phyloP scores from a whole-genome alignment of 2,888 invertebrate genomes.

The Drosophila anomelani region DNA sequence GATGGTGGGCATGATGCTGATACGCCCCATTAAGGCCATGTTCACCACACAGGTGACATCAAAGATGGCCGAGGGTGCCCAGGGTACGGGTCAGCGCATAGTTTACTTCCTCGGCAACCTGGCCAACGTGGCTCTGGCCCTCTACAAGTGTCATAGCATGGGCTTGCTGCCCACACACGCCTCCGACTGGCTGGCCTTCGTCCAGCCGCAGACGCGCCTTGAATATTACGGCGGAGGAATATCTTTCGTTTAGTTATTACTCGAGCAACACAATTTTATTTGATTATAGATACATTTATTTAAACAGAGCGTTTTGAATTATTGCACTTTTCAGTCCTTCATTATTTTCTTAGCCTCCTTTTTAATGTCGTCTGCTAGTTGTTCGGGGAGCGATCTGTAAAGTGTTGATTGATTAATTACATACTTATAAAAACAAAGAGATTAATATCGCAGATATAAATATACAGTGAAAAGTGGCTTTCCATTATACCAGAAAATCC shows the following conservation, averaged over 20 bases:
- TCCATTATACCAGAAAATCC: neutral
- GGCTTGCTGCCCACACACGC: conserved; percentile 98
- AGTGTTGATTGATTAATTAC: neutral
- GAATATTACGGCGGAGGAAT: conserved; percentile 95
- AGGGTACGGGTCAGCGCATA: conserved; percentile 95
- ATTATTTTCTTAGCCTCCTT: conserved; percentile 75
- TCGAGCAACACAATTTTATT: conserved; percentile 33
- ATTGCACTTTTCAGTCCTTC: conserved; percentile 57
- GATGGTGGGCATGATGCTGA: conserved; percentile 99
- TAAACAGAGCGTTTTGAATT: conserved; percentile 15
- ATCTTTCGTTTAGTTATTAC: conserved; percentile 85
- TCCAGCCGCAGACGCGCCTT: conserved; percentile 93
- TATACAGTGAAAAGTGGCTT: neutral
- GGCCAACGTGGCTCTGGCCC: conserved; percentile 94
- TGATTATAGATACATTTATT: conserved; percentile 54
- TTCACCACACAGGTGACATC: conserved; percentile 95
- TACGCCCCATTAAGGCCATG: conserved; percentile 97
- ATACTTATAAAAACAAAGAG: neutral
- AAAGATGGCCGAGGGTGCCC: conserved; percentile 96
- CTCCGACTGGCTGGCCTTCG: conserved; percentile 99
- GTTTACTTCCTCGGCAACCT: conserved; percentile 97
- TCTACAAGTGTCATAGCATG: conserved; percentile 99
- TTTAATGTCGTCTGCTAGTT: conserved; percentile 74
- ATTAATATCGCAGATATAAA: neutral
- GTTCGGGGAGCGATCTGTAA: conserved; percentile 70